phyloP scores from a whole-genome alignment of 1,140 invertebrate genomes.

The Drosophila mauritiana region DNA sequence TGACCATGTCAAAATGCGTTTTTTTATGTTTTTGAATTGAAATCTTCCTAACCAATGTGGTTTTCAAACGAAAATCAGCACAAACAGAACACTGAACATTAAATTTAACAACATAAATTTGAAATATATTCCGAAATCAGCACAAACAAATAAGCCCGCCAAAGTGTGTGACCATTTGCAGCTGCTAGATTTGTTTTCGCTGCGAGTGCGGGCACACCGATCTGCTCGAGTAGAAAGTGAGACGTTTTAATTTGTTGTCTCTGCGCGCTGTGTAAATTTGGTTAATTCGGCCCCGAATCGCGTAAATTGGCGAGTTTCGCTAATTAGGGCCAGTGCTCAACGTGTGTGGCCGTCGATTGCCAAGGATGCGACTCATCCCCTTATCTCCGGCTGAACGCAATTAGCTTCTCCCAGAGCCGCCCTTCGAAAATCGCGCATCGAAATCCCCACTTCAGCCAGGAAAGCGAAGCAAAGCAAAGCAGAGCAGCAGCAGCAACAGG shows the following conservation, averaged over 20 bases:
- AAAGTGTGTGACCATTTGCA: constrained; percentile 12
- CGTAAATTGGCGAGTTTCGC: constrained; percentile 28
- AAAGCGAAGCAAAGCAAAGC: constrained; percentile 23
- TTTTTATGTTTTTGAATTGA: no score
- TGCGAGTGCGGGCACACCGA: constrained; percentile 15
- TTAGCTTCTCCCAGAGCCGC: constrained; percentile 29
- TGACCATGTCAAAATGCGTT: no score
- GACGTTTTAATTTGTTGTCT: constrained; percentile 57
- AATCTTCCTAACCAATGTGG: no score
- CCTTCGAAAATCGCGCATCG: constrained; percentile 11
- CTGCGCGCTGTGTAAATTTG: constrained; percentile 62
- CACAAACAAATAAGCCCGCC: constrained; percentile 4
- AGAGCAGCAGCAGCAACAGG: constrained; percentile 63
- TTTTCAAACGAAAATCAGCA: no score
- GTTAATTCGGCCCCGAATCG: constrained; percentile 45
- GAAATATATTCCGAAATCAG: no score
- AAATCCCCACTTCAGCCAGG: constrained; percentile 57
- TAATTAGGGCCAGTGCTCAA: constrained; percentile 41
- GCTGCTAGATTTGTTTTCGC: not conserved
- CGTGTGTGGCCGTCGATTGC: constrained; percentile 29
- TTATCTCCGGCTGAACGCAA: constrained; percentile 19
- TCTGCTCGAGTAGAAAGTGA: constrained; percentile 58
- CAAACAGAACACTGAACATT: no score
- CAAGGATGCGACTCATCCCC: constrained; percentile 47
- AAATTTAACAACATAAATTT: not conserved